phyloP scores from a whole-genome alignment of 1,140 invertebrate species.

The Acromyrmex heyeri region DNA sequence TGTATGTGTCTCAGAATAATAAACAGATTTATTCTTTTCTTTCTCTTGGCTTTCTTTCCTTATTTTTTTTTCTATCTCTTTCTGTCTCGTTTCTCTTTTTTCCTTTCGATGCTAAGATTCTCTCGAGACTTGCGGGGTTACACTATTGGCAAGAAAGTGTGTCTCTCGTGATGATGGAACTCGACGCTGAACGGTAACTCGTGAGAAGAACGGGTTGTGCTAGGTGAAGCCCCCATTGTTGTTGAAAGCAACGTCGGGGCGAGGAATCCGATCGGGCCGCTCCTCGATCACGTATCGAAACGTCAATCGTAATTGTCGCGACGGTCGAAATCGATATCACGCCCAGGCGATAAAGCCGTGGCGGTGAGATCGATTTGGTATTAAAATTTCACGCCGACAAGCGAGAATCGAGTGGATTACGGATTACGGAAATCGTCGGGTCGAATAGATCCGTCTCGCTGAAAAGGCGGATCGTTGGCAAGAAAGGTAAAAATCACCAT shows the following conservation, averaged over 20 bases:
- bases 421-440: constrained; percentile 55
- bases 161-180: constrained; percentile 42
- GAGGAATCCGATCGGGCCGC: constrained; percentile 40
- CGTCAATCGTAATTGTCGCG: constrained; percentile 62
- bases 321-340: constrained; percentile 54
- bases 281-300: constrained; percentile 53
- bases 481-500: constrained; percentile 24
- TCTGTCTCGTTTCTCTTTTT: not conserved
- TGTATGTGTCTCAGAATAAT: constrained; percentile 45
- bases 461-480: constrained; percentile 27
- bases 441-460: constrained; percentile 7
- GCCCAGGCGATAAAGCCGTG: constrained; percentile 32
- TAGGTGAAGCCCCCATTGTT: constrained; percentile 20
- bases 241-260: constrained; percentile 41
- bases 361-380: constrained; percentile 53
- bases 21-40: constrained; percentile 49
- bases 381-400: constrained; percentile 59
- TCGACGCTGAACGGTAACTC: constrained; percentile 29
- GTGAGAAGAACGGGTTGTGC: constrained; percentile 1
- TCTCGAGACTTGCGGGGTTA: constrained; percentile 35
- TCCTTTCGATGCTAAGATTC: not conserved
- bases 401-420: constrained; percentile 56
- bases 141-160: constrained; percentile 42
- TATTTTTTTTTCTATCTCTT: not conserved
- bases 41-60: not conserved